Conservation (phyloP, 1,140 invertebrate species). For the Ganaspis sp. region DNA sequence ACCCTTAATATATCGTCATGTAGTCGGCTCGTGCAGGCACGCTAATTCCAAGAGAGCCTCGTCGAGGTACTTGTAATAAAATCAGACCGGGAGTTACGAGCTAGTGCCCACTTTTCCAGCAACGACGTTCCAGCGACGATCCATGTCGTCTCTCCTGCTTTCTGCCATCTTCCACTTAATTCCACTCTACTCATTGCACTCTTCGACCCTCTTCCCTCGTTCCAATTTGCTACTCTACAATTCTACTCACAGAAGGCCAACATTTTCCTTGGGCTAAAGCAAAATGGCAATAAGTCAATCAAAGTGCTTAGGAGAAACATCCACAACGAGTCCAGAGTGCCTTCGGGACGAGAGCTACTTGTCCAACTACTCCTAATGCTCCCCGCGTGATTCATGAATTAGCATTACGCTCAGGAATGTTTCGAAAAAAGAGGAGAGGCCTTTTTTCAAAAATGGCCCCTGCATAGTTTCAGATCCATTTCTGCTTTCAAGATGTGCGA, state of each 20-base stretch:
- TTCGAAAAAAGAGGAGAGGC: too few species aligned
- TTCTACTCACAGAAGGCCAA: background rate
- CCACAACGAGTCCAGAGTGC: background rate
- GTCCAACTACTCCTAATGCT: too few species aligned
- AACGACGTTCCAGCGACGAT: background rate
- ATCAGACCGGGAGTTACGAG: constrained; percentile 55
- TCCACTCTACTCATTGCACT: background rate
- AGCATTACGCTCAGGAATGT: too few species aligned
- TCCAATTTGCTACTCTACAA: background rate
- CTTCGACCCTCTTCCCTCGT: background rate
- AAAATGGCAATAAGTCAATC: constrained; percentile 3
- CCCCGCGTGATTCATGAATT: too few species aligned
- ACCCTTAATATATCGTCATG: constrained; percentile 68
- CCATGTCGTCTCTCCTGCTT: background rate
- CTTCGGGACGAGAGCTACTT: background rate
- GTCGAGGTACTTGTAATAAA: constrained; percentile 55
- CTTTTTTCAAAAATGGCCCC: too few species aligned
- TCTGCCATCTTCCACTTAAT: constrained; percentile 21
- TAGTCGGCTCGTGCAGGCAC: constrained; percentile 52
- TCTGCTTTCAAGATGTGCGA: too few species aligned
- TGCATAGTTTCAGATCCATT: too few species aligned
- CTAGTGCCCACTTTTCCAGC: constrained; percentile 18
- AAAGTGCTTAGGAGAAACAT: background rate
- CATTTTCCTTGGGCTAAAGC: background rate
- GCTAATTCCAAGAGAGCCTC: constrained; percentile 58